These are phyloP conservation scores for Apotomis turbidana DNA, from an alignment of 2,888 invertebrate species.

Conservation along the genomic window DNA sequence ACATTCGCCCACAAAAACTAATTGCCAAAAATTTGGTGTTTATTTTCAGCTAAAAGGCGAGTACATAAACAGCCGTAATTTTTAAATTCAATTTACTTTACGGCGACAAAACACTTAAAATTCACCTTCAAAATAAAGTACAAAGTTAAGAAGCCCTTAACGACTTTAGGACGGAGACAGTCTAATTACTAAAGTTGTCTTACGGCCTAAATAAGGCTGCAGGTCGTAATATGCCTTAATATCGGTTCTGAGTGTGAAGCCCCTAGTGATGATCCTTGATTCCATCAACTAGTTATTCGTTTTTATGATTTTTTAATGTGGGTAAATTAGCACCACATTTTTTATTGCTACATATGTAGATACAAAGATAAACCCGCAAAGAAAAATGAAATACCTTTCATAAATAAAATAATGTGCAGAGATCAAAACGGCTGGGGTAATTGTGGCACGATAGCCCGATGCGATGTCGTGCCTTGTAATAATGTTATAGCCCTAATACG, in stretches of 20 bases:
- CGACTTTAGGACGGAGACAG: conserved; percentile 40
- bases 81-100: conserved; percentile 38
- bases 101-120: conserved; percentile 39
- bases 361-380: too few relatives aligned
- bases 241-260: conserved; percentile 42
- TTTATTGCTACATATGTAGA: too few relatives aligned
- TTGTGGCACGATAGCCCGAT: too few relatives aligned
- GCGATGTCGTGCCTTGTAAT: too few relatives aligned
- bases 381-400: too few relatives aligned
- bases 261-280: too few relatives aligned
- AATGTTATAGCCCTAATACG: too few relatives aligned
- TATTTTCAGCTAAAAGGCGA: conserved; percentile 13
- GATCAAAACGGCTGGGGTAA: too few relatives aligned
- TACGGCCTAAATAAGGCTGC: conserved; percentile 36
- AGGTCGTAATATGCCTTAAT: conserved; percentile 40
- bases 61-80: conserved; percentile 21
- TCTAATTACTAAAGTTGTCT: conserved; percentile 40
- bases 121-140: conserved; percentile 41
- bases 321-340: too few relatives aligned
- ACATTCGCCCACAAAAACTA: not conserved
- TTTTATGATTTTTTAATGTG: too few relatives aligned
- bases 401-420: too few relatives aligned
- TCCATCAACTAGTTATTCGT: too few relatives aligned
- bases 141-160: conserved; percentile 42
- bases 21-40: conserved; percentile 6